Conservation (phyloP, 35 echinoderm and acorn worm genomes). For the Hemicentrotus pulcherrimus region DNA sequence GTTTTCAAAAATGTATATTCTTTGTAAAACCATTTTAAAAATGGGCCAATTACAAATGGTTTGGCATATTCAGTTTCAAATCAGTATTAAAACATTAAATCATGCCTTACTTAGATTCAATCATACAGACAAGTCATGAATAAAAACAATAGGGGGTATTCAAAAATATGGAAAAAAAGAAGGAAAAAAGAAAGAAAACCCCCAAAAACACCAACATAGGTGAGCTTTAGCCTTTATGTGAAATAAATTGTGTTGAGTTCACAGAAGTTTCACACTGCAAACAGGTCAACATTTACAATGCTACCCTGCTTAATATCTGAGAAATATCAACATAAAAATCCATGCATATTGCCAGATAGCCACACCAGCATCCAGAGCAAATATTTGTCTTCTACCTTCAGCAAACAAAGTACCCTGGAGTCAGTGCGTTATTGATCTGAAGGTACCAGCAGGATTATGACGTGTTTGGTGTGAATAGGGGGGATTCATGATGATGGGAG, state of each 20-base stretch:
- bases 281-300: neutral
- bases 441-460: neutral
- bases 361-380: neutral
- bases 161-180: neutral
- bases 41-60: too few species aligned
- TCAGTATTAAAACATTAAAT: too few species aligned
- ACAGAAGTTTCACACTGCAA: neutral
- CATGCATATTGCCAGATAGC: neutral
- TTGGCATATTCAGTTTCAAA: too few species aligned
- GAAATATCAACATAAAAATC: constrained; percentile 1
- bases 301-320: neutral
- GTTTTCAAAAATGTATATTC: too few species aligned
- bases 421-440: neutral
- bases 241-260: neutral
- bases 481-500: neutral
- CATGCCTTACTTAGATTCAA: neutral
- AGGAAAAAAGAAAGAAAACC: neutral
- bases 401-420: neutral
- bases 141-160: too few species aligned
- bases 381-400: constrained; percentile 19
- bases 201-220: too few species aligned
- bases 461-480: neutral
- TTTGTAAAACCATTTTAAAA: too few species aligned
- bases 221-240: too few species aligned
- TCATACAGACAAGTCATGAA: neutral